phyloP scores from a whole-genome alignment of 37 sponge, comb jelly and placozoan species.

The Chondrilla cf. caribensis region DNA sequence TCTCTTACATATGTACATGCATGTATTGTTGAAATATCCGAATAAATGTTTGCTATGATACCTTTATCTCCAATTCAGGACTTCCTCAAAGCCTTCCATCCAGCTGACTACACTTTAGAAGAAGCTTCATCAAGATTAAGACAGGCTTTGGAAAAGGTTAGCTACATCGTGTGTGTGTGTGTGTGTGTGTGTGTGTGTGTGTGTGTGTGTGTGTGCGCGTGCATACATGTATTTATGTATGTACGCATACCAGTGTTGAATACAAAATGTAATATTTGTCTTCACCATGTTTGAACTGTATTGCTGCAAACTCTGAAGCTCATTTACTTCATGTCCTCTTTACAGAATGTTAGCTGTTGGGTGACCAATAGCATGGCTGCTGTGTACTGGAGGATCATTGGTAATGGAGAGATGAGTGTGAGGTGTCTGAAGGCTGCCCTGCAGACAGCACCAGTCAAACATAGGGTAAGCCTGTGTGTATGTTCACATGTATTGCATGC shows the following conservation, averaged over 20 bases:
- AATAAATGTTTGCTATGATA: too few species aligned
- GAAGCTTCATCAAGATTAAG: constrained; percentile 65
- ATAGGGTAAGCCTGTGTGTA: constrained; percentile 53
- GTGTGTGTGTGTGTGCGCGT: neutral
- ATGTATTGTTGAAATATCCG: too few species aligned
- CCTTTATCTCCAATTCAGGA: too few species aligned
- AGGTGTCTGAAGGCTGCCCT: constrained; percentile 66
- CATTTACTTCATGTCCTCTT: neutral
- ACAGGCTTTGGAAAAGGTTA: constrained; percentile 60
- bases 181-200: neutral
- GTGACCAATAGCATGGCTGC: constrained; percentile 69
- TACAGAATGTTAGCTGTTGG: constrained; percentile 62
- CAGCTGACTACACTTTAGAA: constrained; percentile 35
- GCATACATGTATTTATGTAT: too few species aligned
- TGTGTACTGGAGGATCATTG: constrained; percentile 82
- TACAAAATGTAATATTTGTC: neutral
- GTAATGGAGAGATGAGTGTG: constrained; percentile 59
- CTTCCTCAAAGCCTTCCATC: neutral
- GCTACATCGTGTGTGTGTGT: neutral
- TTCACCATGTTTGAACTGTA: neutral
- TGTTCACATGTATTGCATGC: neutral
- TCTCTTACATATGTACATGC: too few species aligned
- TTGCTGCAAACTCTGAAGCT: neutral
- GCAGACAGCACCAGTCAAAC: constrained; percentile 36
- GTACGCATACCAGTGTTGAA: too few species aligned